Base-by-base conservation (phyloP, 1,140 invertebrate genomes). In the Whitmania pigra region DNA sequence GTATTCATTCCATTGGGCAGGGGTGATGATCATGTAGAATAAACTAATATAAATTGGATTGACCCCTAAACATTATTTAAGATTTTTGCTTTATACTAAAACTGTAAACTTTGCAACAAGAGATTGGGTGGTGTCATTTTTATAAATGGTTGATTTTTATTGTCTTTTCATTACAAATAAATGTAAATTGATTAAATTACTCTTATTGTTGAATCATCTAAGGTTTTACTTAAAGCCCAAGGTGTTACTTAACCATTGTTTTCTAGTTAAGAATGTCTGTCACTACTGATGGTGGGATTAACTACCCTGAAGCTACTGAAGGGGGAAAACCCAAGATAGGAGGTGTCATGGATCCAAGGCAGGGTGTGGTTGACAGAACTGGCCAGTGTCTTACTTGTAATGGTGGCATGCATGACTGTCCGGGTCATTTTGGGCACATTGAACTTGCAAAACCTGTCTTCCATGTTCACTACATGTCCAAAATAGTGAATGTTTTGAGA, bases 341-440 rank as follows among this genome's bases (percentile, higher is more conserved):
- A 3, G 97, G 97, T 22, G 20, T 99, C 55, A 98, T 99, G 94
- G 97, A 99, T 82, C 97, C 97, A 0, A 85, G 96, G 40, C 97
- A 99, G 84, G 97, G 97, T 73, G 94, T 96, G 17, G 92, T 98
- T 29, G 96, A 99, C 79, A 86, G 94, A 75, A 88, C 87, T 15
- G 78, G 81, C 11, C 85, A 93, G 67, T 99, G 96, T 82, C 94
- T 96, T 81, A 99, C 96, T 0, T 99, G 97, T 84, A 94, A 94
- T 69, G 95, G 89, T 29, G 97, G 94, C 77, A 94, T 97, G 91
- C 90, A 90, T 2, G 94, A 99, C 82, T 99, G 97, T 83, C 94
- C 95, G 22, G 97, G 97, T 0, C 97, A 99, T 82, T 99, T 99
- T 86, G 97, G 95, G n/a, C 97, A 99, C 80, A 91, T 99, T 75